phyloP scores from a whole-genome alignment of 2,888 invertebrate species.

The Caenorhabditis angaria region DNA sequence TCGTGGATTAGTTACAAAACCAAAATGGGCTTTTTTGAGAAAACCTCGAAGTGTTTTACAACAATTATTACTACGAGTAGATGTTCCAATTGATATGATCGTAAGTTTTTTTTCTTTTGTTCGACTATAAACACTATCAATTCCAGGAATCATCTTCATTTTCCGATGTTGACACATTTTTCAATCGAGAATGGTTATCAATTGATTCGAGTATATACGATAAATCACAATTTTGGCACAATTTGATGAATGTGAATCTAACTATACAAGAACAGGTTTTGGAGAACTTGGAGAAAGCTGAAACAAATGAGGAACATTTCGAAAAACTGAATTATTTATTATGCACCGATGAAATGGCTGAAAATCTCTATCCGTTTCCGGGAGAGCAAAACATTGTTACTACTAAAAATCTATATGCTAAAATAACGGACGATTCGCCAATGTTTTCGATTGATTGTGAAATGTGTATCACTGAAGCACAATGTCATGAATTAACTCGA shows the following conservation, averaged over 20 bases:
- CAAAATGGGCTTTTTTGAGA: slow-evolving; percentile 45
- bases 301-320: slow-evolving; percentile 9
- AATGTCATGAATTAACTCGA: slow-evolving; percentile 73
- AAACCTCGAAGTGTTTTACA: slow-evolving; percentile 35
- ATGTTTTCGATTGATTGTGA: slow-evolving; percentile 76
- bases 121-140: not conserved
- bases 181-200: slow-evolving; percentile 52
- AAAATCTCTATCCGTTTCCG: slow-evolving; percentile 50
- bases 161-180: slow-evolving; percentile 52
- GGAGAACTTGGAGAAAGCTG: slow-evolving; percentile 26
- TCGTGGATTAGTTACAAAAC: slow-evolving; percentile 40
- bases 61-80: slow-evolving; percentile 57
- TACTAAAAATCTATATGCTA: slow-evolving; percentile 54
- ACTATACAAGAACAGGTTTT: slow-evolving; percentile 51
- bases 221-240: slow-evolving; percentile 56
- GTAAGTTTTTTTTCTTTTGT: slow-evolving; percentile 35
- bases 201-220: slow-evolving; percentile 39
- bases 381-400: slow-evolving; percentile 29
- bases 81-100: slow-evolving; percentile 54
- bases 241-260: slow-evolving; percentile 51
- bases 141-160: slow-evolving; percentile 49
- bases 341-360: slow-evolving; percentile 45
- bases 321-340: slow-evolving; percentile 24
- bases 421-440: slow-evolving; percentile 68
- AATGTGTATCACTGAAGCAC: slow-evolving; percentile 73